These are phyloP conservation scores for Drosophila vallismaia DNA, from an alignment of 2,888 invertebrate species.

Conservation along the genomic window DNA sequence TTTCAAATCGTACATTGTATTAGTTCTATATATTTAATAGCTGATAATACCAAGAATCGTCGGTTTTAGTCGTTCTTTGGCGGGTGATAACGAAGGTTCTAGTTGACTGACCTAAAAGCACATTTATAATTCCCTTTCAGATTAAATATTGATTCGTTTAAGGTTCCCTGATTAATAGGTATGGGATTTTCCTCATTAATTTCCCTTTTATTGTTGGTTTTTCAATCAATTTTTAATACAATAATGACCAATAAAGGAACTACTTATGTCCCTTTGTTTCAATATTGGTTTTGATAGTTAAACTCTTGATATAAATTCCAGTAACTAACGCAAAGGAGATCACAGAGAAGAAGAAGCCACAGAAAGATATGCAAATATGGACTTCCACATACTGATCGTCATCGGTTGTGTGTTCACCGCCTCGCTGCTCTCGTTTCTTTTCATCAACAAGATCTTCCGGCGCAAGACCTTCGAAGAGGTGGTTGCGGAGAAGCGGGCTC, in stretches of 20 bases:
- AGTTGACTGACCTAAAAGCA: not conserved
- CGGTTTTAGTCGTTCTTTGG: not conserved
- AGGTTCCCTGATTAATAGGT: not conserved
- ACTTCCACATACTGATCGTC: constrained; percentile 83
- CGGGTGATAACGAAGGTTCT: constrained; percentile 3
- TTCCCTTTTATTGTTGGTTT: not conserved
- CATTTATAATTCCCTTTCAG: not conserved
- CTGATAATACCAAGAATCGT: constrained; percentile 28
- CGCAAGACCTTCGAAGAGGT: constrained; percentile 84
- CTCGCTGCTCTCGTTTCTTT: constrained; percentile 82
- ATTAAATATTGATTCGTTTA: not conserved
- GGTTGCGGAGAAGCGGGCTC: constrained; percentile 82
- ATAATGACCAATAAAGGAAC: no score
- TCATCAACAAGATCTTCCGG: constrained; percentile 83
- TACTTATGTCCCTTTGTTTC: no score
- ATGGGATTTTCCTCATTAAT: constrained; percentile 6
- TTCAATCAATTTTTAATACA: not conserved
- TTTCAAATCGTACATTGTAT: constrained; percentile 5
- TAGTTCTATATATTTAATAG: not conserved
- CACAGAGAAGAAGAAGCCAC: constrained; percentile 34
- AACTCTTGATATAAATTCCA: constrained; percentile 5
- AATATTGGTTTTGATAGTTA: no score
- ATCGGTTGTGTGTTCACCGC: constrained; percentile 83
- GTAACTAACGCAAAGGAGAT: constrained; percentile 33
- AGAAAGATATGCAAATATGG: constrained; percentile 83